Conservation (phyloP, 2,113 vertebrate genomes). For the Erythrocebus patas region DNA sequence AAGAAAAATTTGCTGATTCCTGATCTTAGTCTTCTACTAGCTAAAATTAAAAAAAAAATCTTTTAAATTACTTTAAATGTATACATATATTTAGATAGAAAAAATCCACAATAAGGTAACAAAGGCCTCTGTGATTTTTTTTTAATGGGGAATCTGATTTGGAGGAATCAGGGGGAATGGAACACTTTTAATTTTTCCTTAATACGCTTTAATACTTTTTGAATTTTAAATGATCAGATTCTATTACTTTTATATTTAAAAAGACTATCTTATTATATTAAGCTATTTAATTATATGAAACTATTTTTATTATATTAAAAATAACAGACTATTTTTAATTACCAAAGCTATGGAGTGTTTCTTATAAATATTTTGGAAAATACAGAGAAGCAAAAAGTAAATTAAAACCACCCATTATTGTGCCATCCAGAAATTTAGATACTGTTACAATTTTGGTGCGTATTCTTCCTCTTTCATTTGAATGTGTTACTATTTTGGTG, state of each 20-base stretch:
- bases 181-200: not conserved
- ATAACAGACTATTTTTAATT: not conserved
- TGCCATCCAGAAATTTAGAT: not conserved
- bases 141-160: not conserved
- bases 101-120: not conserved
- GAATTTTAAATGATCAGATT: not conserved
- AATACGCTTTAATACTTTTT: not conserved
- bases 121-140: not conserved
- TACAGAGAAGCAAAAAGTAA: not conserved
- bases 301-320: conserved; percentile 10
- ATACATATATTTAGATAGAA: not conserved
- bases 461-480: not conserved
- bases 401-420: conserved; percentile 24
- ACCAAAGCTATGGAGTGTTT: not conserved
- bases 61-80: too few species aligned
- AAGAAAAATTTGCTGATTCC: not conserved
- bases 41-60: not conserved
- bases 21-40: not conserved
- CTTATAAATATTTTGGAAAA: conserved; percentile 40
- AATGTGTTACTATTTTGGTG: not conserved
- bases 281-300: not conserved
- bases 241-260: conserved; percentile 7
- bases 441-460: not conserved
- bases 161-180: not conserved
- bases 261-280: not conserved